Conservation (phyloP, 2,113 vertebrate genomes). For the Gadus chalcogrammus region DNA sequence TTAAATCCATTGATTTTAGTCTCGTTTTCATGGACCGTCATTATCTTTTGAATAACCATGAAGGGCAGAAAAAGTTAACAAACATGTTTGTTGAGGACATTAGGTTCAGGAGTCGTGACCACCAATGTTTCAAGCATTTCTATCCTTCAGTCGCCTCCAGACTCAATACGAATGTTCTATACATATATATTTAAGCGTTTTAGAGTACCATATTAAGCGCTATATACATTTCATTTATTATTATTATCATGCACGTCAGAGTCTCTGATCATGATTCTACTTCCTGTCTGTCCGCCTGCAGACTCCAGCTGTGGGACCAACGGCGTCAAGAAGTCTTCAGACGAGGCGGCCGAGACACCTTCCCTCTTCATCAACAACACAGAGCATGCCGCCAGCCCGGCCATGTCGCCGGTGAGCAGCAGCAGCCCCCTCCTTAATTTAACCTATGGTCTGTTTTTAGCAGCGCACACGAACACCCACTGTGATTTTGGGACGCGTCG, state of each 20-base stretch:
- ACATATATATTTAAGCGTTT: too few species aligned
- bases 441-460: background rate
- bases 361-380: slow-evolving; percentile 75
- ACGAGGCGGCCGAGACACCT: slow-evolving; percentile 55
- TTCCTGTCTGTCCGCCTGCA: slow-evolving; percentile 24
- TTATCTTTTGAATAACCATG: too few species aligned
- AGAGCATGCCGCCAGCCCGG: slow-evolving; percentile 52
- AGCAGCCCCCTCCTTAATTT: background rate
- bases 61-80: too few species aligned
- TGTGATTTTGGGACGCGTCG: background rate
- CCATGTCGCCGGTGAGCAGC: slow-evolving; percentile 63
- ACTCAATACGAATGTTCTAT: background rate
- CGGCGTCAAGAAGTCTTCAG: slow-evolving; percentile 82
- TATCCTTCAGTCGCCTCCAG: background rate
- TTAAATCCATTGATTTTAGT: too few species aligned
- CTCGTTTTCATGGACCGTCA: too few species aligned
- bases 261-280: background rate
- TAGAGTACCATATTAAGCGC: too few species aligned
- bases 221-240: too few species aligned
- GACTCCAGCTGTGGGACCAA: slow-evolving; percentile 92
- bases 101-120: too few species aligned
- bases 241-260: too few species aligned
- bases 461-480: background rate
- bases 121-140: too few species aligned
- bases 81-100: too few species aligned